Evolutionary conservation across 1,140 invertebrate genomes (phyloP), one percentile per base, ranked within the genome.

Genomic region (Olivierus martensii): DNA sequence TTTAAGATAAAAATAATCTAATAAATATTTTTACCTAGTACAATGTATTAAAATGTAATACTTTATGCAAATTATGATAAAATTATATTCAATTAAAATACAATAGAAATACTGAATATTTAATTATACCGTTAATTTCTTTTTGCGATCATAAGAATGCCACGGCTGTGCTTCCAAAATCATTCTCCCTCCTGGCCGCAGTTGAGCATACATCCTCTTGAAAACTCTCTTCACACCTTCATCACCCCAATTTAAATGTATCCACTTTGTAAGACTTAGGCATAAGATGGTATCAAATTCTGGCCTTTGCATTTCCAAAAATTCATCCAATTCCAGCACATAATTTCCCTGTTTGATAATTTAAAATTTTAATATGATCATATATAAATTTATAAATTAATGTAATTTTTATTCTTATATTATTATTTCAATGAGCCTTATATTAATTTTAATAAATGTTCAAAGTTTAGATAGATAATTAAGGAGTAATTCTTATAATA

Each of bases 201-300:
- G 72, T 62, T 97, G 91, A 10, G 79, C 77, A 65, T 83, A 92
- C 73, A 94, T 90, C 10, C 92, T 74, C 57, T 83, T 81, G 66
- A 99, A 99, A 43, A 87, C 79, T 56, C 87, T 75, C 69, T 94
- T 95, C n/a, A 99, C 66, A 3, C 94, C 95, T 14, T 76, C 77
- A 70, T 99, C 95, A 7, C 94, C 91, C 76, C 84, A 93, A 71
- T 99, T 98, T 11, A 99, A 73, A 68, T 99, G 95, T 59, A 99
- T 80, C 94, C 94, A 99, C 70, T 99, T 99, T 3, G 92, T 96
- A 11, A 95, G 80, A 36, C 89, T 93, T 3, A 99, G 73, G 66
- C 92, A 96, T 10, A 99, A 67, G 55, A 99, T 95, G 45, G 85
- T 77, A 71, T 99, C 91, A 70, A 89, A 98, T 66, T 96, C 87